Percentiles rank a stretch among this genome's conserved stretches.
Evolutionary conservation across 2,113 vertebrate species (phyloP).

Genomic region (Seriola dumerili): DNA sequence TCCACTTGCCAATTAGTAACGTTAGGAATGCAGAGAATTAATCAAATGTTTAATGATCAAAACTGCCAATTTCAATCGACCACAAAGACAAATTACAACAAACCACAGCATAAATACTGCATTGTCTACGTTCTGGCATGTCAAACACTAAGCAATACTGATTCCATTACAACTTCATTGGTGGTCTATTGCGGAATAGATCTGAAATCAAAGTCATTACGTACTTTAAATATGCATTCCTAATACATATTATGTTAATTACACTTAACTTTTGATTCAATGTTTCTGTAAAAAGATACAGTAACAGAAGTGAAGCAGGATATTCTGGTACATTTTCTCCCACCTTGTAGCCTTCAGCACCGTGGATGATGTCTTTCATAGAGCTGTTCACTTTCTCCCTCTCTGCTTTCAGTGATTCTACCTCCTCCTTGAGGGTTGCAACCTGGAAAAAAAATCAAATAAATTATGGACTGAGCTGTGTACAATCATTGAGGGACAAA

Average conservation of each 20-base stretch:
- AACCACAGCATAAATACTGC: neutral
- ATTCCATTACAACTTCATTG: neutral
- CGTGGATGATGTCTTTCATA: conserved; percentile 93
- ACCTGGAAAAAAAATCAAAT: conserved; percentile 75
- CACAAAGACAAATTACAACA: too few species aligned
- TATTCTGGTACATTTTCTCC: neutral
- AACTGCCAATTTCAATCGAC: neutral
- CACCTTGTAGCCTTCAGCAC: conserved; percentile 97
- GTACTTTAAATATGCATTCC: neutral
- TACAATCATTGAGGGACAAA: neutral
- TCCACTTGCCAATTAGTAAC: conserved; percentile 47
- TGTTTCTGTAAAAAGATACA: neutral
- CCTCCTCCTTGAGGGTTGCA: conserved; percentile 86
- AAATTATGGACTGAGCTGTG: neutral
- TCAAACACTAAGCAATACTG: neutral
- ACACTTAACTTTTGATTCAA: neutral
- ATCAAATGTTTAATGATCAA: conserved; percentile 12
- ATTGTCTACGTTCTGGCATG: neutral
- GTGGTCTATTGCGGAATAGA: neutral
- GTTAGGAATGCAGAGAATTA: conserved; percentile 18
- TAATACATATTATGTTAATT: neutral
- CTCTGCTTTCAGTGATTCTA: conserved; percentile 87
- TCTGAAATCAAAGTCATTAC: neutral
- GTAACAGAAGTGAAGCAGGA: neutral
- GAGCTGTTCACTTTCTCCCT: conserved; percentile 89